phyloP scores from a whole-genome alignment of 2,888 invertebrate genomes.

The Agrotis segetum region DNA sequence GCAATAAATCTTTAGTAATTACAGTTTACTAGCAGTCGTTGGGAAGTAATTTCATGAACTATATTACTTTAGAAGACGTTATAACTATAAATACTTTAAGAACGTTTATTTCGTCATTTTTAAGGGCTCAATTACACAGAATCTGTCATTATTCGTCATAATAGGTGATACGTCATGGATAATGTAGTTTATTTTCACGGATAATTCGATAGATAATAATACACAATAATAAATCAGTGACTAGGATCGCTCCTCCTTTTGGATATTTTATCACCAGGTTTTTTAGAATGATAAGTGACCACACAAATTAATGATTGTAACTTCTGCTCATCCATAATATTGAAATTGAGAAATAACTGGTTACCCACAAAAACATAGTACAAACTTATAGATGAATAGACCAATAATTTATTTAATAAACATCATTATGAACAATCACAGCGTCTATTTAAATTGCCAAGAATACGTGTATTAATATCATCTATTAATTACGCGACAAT shows the following conservation, averaged over 20 bases:
- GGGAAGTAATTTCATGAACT: conserved; percentile 21
- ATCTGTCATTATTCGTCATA: too few species aligned
- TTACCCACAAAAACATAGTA: background rate
- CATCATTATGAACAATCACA: conserved; percentile 51
- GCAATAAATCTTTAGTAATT: conserved; percentile 37
- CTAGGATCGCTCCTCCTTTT: background rate
- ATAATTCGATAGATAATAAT: too few species aligned
- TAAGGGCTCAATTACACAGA: too few species aligned
- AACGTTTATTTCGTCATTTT: background rate
- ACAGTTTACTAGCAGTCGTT: background rate
- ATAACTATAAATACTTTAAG: conserved; percentile 2
- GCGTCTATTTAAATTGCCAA: conserved; percentile 50
- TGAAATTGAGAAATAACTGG: background rate
- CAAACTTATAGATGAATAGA: background rate
- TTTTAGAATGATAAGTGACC: background rate
- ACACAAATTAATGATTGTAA: background rate
- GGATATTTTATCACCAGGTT: background rate
- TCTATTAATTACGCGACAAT: conserved; percentile 59
- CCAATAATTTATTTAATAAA: conserved; percentile 49
- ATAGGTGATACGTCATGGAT: too few species aligned
- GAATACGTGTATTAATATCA: conserved; percentile 55
- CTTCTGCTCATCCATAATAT: background rate
- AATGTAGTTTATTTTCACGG: too few species aligned
- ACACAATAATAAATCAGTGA: too few species aligned
- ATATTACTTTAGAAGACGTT: background rate